Evolutionary conservation across 2,113 vertebrate species (phyloP), one percentile per base, ranked within the genome.

Genomic region (Vombatus ursinus): DNA sequence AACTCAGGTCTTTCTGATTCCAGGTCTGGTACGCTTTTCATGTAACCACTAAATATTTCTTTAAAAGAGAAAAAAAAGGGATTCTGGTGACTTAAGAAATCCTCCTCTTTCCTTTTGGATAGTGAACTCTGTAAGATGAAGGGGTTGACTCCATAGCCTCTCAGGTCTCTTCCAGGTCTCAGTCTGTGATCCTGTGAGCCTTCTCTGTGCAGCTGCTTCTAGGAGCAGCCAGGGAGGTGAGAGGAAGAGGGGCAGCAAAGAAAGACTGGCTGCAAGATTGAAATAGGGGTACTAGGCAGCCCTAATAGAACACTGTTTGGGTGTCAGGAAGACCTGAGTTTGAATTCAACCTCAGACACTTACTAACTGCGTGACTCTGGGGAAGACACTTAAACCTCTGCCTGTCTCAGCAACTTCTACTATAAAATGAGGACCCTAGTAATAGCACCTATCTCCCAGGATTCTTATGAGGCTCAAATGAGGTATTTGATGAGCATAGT

Each of bases 21-120:
- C 28, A 12, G 26, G 26, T 31, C 61, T 37, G 10, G 31, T 3
- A 6, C 12, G 19, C 37, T 77, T 7, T 77, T 19, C 16, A n/a
- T 77, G 12, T 19, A 77, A n/a, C 14, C 16, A 77, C 61, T n/a
- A 77, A 77, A 77, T 6, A 3, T 28, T 77, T 77, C 61, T 77
- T 77, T 77, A 77, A 77, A 77, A n/a, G 37, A 61, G 25, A 54
- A 26, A 48, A 53, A 51, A 23, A 52, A 77, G 49, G 50, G n/a
- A 37, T 47, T 26, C 6, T 90, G 25, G 48, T 94, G 90, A 14
- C 44, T 90, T 96, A 57, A 47, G 95, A 68, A 94, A 92, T n/a
- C 92, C n/a, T 77, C n/a, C 57, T 0, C 2, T 77, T 47, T 16
- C 1, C 57, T 68, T 68, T 37, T 37, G 57, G 57, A 2, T 31